Conservation (phyloP, 1,140 invertebrate species). For the Diplogasteroides magnus region DNA sequence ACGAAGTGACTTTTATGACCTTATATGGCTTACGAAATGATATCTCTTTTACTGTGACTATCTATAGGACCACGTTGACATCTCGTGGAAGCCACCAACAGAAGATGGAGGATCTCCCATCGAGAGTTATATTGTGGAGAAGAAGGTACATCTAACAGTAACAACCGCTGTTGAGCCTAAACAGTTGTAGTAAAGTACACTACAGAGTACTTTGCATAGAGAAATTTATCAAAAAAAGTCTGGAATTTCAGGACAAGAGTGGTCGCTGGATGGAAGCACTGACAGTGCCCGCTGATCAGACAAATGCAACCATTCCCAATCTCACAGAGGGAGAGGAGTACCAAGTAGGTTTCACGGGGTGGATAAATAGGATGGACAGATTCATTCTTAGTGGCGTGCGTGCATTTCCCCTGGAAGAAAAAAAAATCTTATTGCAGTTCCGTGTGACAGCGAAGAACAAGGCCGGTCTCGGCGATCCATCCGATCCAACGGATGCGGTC, state of each 20-base stretch:
- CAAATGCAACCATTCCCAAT: slow-evolving; percentile 71
- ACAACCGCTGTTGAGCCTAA: slow-evolving; percentile 76
- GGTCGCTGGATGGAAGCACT: slow-evolving; percentile 57
- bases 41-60: no score
- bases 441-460: slow-evolving; percentile 90
- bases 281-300: slow-evolving; percentile 70
- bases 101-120: slow-evolving; percentile 88
- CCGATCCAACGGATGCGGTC: slow-evolving; percentile 80
- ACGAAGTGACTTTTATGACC: no score
- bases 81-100: slow-evolving; percentile 66
- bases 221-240: slow-evolving; percentile 76
- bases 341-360: slow-evolving; percentile 64
- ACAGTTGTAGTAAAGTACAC: no score
- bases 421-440: slow-evolving; percentile 92
- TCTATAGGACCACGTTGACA: slow-evolving; percentile 73
- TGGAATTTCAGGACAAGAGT: slow-evolving; percentile 25
- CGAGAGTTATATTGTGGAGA: slow-evolving; percentile 94
- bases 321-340: slow-evolving; percentile 85
- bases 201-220: slow-evolving; percentile 82
- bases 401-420: no score
- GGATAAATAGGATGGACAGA: background rate
- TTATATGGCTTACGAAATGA: no score
- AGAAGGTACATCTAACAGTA: slow-evolving; percentile 69
- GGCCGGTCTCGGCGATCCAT: slow-evolving; percentile 84
- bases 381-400: no score